Conservation (phyloP, 2,113 vertebrate genomes). For the Cyanoramphus novaezelandiae region DNA sequence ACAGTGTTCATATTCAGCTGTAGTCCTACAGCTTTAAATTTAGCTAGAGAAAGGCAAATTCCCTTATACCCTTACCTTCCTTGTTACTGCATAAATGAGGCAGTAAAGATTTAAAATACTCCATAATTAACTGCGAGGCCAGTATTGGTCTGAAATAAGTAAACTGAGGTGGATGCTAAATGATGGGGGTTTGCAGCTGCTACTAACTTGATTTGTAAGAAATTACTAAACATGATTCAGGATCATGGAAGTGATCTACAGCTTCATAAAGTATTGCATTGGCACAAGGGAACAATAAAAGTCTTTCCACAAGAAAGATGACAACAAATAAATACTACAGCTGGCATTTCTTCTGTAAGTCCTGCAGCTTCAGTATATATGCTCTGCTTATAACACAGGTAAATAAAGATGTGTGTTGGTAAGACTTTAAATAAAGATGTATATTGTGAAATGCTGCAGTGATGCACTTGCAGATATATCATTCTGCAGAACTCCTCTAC, state of each 20-base stretch:
- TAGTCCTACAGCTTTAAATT: neutral
- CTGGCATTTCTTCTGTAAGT: neutral
- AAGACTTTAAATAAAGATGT: neutral
- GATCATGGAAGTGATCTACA: conserved; percentile 48
- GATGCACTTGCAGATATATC: neutral
- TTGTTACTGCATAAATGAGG: neutral
- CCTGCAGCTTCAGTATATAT: neutral
- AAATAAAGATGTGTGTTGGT: neutral
- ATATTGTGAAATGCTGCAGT: neutral
- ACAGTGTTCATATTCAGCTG: neutral
- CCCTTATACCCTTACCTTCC: neutral
- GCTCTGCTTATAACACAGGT: neutral
- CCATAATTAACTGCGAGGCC: conserved; percentile 8
- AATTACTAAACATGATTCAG: conserved; percentile 21
- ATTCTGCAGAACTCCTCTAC: neutral
- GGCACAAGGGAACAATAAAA: conserved; percentile 30
- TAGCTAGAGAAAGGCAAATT: neutral
- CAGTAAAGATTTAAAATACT: neutral
- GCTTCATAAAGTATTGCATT: conserved; percentile 37
- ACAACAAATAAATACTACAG: conserved; percentile 12
- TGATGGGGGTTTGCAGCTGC: neutral
- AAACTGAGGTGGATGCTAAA: conserved; percentile 11
- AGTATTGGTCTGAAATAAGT: neutral
- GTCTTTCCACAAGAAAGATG: conserved; percentile 39
- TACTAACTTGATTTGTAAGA: conserved; percentile 37